Percentiles rank a stretch among this genome's conserved stretches.
Conservation (phyloP, 2,888 invertebrate genomes). For the Cataglyphis altisquamis region DNA sequence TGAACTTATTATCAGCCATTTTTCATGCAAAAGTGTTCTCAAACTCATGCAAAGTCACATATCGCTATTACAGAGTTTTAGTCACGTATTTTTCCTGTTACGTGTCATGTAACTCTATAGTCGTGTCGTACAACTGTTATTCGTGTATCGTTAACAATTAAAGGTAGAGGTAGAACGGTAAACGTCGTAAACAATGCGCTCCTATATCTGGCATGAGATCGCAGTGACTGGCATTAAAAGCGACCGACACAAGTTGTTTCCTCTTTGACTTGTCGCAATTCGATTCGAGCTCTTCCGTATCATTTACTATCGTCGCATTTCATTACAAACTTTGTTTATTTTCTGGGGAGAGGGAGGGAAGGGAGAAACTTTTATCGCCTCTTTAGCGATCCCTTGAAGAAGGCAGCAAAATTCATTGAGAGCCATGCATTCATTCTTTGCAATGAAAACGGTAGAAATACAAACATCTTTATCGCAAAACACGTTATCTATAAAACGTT, state of each 20-base stretch:
- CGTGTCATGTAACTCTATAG: background rate
- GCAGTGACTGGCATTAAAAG: background rate
- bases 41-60: background rate
- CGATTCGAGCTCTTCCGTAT: conserved; percentile 6
- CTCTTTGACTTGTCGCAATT: conserved; percentile 14
- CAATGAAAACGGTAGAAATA: background rate
- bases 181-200: conserved; percentile 34
- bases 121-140: background rate
- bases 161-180: conserved; percentile 8
- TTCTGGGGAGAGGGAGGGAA: background rate
- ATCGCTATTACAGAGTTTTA: background rate
- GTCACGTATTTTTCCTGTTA: background rate
- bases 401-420: background rate
- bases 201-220: conserved; percentile 35
- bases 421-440: background rate
- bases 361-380: background rate
- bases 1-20: background rate
- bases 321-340: background rate
- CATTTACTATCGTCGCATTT: background rate
- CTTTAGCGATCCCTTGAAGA: background rate
- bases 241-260: conserved; percentile 10
- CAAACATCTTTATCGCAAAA: background rate
- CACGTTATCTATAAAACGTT: background rate
- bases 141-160: conserved; percentile 33
- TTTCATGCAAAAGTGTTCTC: conserved; percentile 10